Evolutionary conservation across 2,888 invertebrate genomes (phyloP).

Genomic region (Xanthia icteritia): DNA sequence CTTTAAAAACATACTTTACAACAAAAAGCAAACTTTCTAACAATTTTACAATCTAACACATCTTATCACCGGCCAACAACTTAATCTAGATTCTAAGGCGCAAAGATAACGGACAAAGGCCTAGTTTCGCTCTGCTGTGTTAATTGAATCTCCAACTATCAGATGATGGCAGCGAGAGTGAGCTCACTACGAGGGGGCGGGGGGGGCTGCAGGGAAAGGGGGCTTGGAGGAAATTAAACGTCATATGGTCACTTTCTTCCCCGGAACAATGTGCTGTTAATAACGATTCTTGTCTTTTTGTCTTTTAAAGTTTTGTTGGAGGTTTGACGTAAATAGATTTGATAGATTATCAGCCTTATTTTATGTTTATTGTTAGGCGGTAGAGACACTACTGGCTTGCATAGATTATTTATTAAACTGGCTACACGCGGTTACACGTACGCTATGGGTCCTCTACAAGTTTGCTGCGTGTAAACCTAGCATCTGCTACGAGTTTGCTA

Average conservation of each 20-base stretch:
- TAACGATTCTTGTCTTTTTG: slow-evolving; percentile 65
- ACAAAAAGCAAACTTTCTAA: neutral
- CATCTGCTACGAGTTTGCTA: neutral
- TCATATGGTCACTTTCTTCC: slow-evolving; percentile 86
- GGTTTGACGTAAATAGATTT: slow-evolving; percentile 12
- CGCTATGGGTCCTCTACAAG: neutral
- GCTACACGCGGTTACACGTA: neutral
- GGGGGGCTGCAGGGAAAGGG: neutral
- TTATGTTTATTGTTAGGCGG: neutral
- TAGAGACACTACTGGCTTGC: neutral
- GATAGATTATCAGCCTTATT: neutral
- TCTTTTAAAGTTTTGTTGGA: slow-evolving; percentile 33
- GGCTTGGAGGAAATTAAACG: slow-evolving; percentile 88
- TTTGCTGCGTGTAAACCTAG: slow-evolving; percentile 1
- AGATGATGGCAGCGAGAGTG: slow-evolving; percentile 77
- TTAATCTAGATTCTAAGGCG: slow-evolving; percentile 65
- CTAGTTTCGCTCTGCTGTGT: slow-evolving; percentile 70
- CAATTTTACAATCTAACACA: slow-evolving; percentile 1
- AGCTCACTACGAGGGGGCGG: slow-evolving; percentile 56
- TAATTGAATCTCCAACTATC: slow-evolving; percentile 84
- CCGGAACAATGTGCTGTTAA: slow-evolving; percentile 78
- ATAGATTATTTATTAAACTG: neutral
- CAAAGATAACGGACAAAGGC: slow-evolving; percentile 67
- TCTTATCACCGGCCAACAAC: slow-evolving; percentile 31
- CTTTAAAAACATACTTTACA: neutral